Conservation (phyloP, 2,888 invertebrate species). For the Oscheius sp. region DNA sequence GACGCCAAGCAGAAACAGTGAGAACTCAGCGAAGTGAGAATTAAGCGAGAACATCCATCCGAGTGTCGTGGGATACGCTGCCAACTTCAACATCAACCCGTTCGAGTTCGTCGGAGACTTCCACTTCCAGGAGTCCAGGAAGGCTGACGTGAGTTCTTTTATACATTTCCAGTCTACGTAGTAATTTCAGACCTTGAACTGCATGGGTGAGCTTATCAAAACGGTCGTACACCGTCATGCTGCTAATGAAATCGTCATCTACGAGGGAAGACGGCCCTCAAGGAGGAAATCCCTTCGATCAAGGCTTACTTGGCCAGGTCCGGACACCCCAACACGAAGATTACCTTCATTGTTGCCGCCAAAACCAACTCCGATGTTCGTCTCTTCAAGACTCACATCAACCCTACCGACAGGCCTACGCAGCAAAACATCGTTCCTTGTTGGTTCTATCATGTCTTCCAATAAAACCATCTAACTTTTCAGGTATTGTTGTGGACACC, state of each 20-base stretch:
- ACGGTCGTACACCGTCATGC: constrained; percentile 1
- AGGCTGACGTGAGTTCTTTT: constrained; percentile 7
- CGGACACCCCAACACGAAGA: constrained; percentile 32
- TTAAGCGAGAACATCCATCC: neutral
- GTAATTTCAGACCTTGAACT: constrained; percentile 4
- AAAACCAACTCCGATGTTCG: constrained; percentile 60
- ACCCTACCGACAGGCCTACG: neutral
- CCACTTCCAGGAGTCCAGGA: constrained; percentile 26
- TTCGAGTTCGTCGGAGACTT: constrained; percentile 59
- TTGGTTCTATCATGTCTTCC: neutral
- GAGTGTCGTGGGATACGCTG: constrained; percentile 41
- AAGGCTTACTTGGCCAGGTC: constrained; percentile 41
- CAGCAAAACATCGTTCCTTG: neutral
- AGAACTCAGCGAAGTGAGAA: too few relatives aligned
- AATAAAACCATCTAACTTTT: constrained; percentile 61
- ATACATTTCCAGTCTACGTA: neutral
- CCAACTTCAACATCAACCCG: constrained; percentile 47
- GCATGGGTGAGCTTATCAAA: constrained; percentile 10
- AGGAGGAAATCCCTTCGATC: constrained; percentile 61
- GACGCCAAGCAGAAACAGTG: too few relatives aligned
- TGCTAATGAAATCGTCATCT: constrained; percentile 49
- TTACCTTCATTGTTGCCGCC: constrained; percentile 59
- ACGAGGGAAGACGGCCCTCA: constrained; percentile 47
- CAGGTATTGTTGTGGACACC: constrained; percentile 65
- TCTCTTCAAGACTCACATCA: constrained; percentile 36